These are phyloP conservation scores for Rhopilema esculentum DNA, from an alignment of 30 jellyfish, hydroid and myxozoan species.

Conservation along the genomic window DNA sequence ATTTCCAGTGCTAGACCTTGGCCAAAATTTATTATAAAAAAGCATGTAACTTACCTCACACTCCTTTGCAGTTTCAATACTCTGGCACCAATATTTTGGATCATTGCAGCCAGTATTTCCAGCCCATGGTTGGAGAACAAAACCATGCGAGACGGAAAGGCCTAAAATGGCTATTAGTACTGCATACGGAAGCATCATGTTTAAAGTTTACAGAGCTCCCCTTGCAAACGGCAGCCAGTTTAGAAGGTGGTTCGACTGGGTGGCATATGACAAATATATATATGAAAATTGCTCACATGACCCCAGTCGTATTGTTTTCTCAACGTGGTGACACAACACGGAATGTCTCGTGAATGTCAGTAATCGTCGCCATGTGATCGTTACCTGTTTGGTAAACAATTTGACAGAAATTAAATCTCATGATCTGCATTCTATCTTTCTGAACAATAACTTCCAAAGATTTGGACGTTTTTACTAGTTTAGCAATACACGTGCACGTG, in stretches of 20 bases:
- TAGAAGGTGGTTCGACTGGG: too few relatives aligned
- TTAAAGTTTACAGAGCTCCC: too few relatives aligned
- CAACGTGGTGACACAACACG: background rate
- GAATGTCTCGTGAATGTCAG: background rate
- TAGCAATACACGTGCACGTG: too few relatives aligned
- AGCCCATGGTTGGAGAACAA: conserved; percentile 64
- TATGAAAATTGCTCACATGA: background rate
- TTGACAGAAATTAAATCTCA: background rate
- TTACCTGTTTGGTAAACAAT: background rate
- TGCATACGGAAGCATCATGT: background rate
- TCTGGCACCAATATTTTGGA: conserved; percentile 82
- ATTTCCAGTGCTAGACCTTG: too few relatives aligned
- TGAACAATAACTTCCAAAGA: too few relatives aligned
- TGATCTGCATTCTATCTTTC: background rate
- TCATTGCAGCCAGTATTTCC: conserved; percentile 63
- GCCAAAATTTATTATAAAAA: too few relatives aligned
- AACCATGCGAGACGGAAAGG: conserved; percentile 11
- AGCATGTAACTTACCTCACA: conserved; percentile 86
- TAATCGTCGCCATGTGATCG: background rate
- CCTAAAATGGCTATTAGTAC: background rate
- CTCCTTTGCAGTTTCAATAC: conserved; percentile 68
- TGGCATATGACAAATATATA: background rate
- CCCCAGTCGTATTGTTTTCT: background rate
- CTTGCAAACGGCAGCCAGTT: too few relatives aligned
- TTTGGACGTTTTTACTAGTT: too few relatives aligned